Base-by-base conservation (phyloP, 37 sponge, comb jelly and placozoan species). In the Ephydatia muelleri region DNA sequence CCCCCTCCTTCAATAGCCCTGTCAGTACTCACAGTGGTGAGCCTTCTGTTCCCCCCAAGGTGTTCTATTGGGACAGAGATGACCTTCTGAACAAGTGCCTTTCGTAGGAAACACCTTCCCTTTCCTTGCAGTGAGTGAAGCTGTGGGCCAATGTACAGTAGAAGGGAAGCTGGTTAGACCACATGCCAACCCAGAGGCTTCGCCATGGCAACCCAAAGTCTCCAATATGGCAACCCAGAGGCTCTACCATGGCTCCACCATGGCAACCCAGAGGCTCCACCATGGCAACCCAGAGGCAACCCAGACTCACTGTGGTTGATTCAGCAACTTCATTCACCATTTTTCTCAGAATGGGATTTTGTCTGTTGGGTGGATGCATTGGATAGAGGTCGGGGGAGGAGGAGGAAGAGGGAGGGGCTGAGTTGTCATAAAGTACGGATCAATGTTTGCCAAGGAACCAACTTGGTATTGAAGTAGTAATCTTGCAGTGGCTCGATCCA, bases 41-140 rank as follows among this genome's bases (percentile, higher is more conserved):
- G 86, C 34, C 69, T 82, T 5, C n/a, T 47, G 65, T 93, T 93
- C 80, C 79, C 87, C 0, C 65, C 83, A 5, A 93, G 65, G 72
- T 93, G 94, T 25, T 93, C 90, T 31, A 93, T 79, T 28, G 94
- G 94, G 14, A 93, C 91, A 67, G 94, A 80, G 65, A 93, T 83
- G 12, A 93, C 40, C 71, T 90, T 93, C 66, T 84, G 67, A n/a
- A 67, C 72, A 36, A 93, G 85, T 32, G 94, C 84, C 26, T 75
- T 68, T 70, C 94, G 71, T 13, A 93, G 38, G 86, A 93, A 93
- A 65, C 94, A 90, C 40, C 94, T 70, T 21, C 94, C 94, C 36
- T 72, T 83, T 19, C 90, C 94, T 27, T 72, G 70, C 25, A 87
- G 32, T 2, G 87, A 69, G 21, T 70, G 64, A 1, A 83, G 0